These are phyloP conservation scores for honey bee (Apis mellifera) DNA, from an alignment of 1,140 invertebrate genomes.

Conservation along the genomic window DNA sequence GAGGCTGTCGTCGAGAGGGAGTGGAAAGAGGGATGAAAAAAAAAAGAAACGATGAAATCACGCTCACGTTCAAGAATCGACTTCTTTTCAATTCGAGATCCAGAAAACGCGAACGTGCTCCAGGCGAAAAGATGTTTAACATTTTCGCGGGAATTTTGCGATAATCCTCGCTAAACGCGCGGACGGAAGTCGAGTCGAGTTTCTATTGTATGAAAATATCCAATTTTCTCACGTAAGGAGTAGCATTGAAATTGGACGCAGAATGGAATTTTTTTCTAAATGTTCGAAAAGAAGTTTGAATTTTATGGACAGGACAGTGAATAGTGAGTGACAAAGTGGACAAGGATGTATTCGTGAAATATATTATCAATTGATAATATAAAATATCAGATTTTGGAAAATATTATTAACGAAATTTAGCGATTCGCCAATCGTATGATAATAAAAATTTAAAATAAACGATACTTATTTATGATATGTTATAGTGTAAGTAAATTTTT, in stretches of 20 bases:
- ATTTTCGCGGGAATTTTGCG: background rate
- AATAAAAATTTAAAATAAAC: too few species aligned
- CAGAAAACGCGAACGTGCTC: slow-evolving; percentile 7
- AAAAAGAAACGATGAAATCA: slow-evolving; percentile 27
- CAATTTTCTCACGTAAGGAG: too few species aligned
- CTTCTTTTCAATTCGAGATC: slow-evolving; percentile 21
- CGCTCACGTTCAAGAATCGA: slow-evolving; percentile 5
- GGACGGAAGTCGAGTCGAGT: background rate
- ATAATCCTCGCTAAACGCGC: background rate
- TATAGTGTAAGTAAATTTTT: too few species aligned
- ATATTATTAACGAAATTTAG: too few species aligned
- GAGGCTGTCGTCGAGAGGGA: background rate
- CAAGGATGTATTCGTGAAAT: too few species aligned
- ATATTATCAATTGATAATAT: too few species aligned
- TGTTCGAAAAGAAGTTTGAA: background rate
- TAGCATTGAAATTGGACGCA: background rate
- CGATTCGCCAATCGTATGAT: too few species aligned
- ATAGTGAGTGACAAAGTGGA: too few species aligned
- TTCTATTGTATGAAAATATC: background rate
- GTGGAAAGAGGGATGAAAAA: background rate
- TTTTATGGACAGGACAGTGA: too few species aligned
- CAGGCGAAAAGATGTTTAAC: background rate
- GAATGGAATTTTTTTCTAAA: background rate
- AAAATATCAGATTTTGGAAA: too few species aligned
- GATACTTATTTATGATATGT: too few species aligned